These are phyloP conservation scores for Iselma pallidipennis DNA, from an alignment of 2,888 invertebrate species.

Conservation along the genomic window DNA sequence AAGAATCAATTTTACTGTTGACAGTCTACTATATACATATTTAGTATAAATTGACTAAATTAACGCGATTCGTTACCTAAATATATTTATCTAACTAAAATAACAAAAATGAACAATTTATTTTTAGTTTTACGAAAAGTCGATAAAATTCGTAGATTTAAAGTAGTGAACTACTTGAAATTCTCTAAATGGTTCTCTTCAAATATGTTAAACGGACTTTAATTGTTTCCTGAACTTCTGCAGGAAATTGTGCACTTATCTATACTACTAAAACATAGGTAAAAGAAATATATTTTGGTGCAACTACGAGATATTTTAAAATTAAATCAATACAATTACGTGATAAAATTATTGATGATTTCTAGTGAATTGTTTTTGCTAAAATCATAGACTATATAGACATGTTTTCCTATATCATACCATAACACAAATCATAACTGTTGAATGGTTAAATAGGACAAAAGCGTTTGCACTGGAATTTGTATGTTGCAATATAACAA, in stretches of 20 bases:
- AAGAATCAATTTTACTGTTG: background rate
- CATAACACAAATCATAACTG: background rate
- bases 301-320: slow-evolving; percentile 4
- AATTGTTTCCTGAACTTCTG: slow-evolving; percentile 23
- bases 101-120: background rate
- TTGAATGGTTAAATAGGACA: background rate
- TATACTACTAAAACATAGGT: background rate
- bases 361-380: background rate
- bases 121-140: background rate
- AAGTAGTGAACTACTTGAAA: slow-evolving; percentile 34
- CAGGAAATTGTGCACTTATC: background rate
- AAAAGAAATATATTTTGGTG: background rate
- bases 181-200: slow-evolving; percentile 30
- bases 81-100: slow-evolving; percentile 2
- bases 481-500: background rate
- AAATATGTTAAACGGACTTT: slow-evolving; percentile 26
- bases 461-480: background rate
- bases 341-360: background rate
- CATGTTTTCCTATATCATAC: background rate
- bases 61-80: background rate
- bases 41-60: slow-evolving; percentile 13
- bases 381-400: too few species aligned
- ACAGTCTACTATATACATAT: background rate
- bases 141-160: background rate
- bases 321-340: background rate